Base-by-base conservation (phyloP, 2,797 vertebrate genomes). In the Coilia nasus region DNA sequence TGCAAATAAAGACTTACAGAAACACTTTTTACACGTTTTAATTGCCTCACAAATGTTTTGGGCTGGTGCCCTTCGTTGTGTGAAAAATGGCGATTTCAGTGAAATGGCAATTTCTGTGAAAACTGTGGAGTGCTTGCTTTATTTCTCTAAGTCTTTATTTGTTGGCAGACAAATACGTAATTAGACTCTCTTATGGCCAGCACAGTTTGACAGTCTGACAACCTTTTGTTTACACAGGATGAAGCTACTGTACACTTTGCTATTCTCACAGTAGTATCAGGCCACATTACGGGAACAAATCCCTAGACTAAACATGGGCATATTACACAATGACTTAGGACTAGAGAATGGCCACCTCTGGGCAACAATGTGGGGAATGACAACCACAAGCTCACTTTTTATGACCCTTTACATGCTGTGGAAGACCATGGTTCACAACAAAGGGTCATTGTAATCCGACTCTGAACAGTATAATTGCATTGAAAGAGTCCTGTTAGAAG, bases 401-500 rank as follows among this genome's bases (percentile, higher is more conserved):
- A 57, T 82, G 23, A 87, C 86, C 84, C 64, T 88, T 88, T 88
- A 35, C 81, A 87, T 85, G 88, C 88, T 85, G 87, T 25, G 87
- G 84, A 85, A 91, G 88, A 90, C 87, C 85, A 47, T 57, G 83
- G 54, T 41, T 59, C 5, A 54, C 17, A 78, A 93, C 91, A 93
- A 91, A 89, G 90, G 85, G 84, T 83, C 78, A 88, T 89, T 92
- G 91, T 92, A 87, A 88, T 62, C 25, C 31, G 28, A 88, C 83
- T 85, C 81, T 0, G 82, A 46, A 85, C 86, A 75, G 84, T 88
- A 89, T 86, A 86, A 81, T 88, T 64, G 57, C 56, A 25, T 84
- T 78, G 88, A 88, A 87, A 67, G 56, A 50, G 82, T 56, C 62
- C 85, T 84, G 90, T 91, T 85, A 87, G 84, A 86, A 44, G 64